Evolutionary conservation across 2,113 vertebrate genomes (phyloP).

Genomic region (Ophthalmolycus amberensis): DNA sequence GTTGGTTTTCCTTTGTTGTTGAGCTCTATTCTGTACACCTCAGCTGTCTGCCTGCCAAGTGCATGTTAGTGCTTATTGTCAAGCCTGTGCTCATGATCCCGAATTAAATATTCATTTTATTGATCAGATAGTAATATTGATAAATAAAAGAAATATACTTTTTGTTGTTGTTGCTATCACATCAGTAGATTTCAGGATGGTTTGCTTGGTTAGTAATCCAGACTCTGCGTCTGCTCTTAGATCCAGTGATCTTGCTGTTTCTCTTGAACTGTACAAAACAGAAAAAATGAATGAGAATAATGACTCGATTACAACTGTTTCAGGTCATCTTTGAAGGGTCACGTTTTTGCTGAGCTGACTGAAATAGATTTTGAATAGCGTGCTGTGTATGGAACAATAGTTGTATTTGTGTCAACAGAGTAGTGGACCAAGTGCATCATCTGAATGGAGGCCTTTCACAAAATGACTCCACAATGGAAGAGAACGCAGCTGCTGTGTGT

Average conservation of each 20-base stretch:
- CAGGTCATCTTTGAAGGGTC: neutral
- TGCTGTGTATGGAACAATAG: neutral
- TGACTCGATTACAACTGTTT: neutral
- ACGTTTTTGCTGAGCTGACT: slow-evolving; percentile 16
- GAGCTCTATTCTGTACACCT: neutral
- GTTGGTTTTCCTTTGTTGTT: neutral
- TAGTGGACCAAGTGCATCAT: neutral
- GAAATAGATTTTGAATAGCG: slow-evolving; percentile 9
- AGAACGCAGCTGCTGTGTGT: slow-evolving; percentile 14
- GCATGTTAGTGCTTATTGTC: neutral
- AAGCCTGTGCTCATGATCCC: neutral
- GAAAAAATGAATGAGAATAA: neutral
- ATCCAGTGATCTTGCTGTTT: no score
- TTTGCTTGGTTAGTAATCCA: neutral
- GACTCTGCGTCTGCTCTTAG: neutral
- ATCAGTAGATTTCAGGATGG: neutral
- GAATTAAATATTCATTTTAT: no score
- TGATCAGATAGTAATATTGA: neutral
- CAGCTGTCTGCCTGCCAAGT: neutral
- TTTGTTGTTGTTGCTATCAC: neutral
- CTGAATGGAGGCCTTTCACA: slow-evolving; percentile 18
- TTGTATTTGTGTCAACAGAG: neutral
- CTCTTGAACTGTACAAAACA: neutral
- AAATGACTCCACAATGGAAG: neutral
- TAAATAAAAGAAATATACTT: neutral